Evolutionary conservation across 2,888 invertebrate genomes (phyloP), one percentile per base, ranked within the genome.

Genomic region (Pyrrhosoma nymphula): DNA sequence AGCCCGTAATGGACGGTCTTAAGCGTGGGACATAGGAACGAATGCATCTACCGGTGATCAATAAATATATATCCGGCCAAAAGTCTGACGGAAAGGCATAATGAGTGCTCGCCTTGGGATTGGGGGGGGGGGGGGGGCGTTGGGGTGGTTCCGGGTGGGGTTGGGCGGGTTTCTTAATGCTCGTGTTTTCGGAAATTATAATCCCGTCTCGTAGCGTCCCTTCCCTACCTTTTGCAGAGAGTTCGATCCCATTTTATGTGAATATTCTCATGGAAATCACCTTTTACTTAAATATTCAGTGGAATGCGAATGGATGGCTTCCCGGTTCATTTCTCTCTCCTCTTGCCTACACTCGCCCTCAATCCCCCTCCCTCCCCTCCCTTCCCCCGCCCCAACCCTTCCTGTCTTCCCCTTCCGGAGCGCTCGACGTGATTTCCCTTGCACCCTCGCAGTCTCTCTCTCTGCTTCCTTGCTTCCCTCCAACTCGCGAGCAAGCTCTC

Each of bases 281-380:
- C 82, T 35, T 82, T 82, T 82, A 82, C 82, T 82, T 82, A 30
- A 82, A 82, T 82, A 82, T 82, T 82, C 82, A 82, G 82, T 14
- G 82, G 35, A 82, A 82, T 18, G 82, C 82, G 35, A 82, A 30
- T 82, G 82, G 82, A 82, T 82, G 82, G 35, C 82, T 82, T 82
- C 35, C 82, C 82, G 14, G 69, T 69, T 69, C 69, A 69, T 69
- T 69, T 69, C 69, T 26, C 69, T 26, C 69, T 4, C 69, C 18
- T 2, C 60, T 8, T 20, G 10, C 16, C 60, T 20, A 60, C 60
- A 2, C 18, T 12, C 20, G 8, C 69, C 0, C 60, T 0, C 60
- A 18, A 18, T 6, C n/a, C n/a, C 69, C 69, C n/a, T n/a, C 4
- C 69, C 23, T n/a, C 26, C 69, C n/a, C 26, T 12, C 3, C n/a